A percentile compares a stretch with the other conserved stretches of the same genome.
Conservation (phyloP, 2,113 vertebrate species). For the Cryptomyrus ogoouensis region DNA sequence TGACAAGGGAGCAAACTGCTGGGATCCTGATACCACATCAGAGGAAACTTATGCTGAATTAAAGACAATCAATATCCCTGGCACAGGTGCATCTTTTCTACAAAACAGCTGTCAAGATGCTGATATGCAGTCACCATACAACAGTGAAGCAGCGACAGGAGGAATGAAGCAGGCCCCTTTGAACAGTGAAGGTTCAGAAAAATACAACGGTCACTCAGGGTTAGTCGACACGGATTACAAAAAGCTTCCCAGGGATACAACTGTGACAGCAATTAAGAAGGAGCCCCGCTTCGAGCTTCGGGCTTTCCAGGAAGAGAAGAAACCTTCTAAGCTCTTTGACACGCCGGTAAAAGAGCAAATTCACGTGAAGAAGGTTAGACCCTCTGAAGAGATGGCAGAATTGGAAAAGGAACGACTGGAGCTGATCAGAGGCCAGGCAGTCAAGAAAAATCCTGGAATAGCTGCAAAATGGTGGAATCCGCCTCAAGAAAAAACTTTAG, state of each 20-base stretch:
- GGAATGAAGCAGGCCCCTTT: conserved; percentile 48
- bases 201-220: conserved; percentile 60
- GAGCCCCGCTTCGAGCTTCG: conserved; percentile 87
- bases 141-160: conserved; percentile 46
- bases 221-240: conserved; percentile 54
- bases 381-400: conserved; percentile 83
- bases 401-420: conserved; percentile 88
- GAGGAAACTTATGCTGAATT: conserved; percentile 72
- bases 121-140: conserved; percentile 36
- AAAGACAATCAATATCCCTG: conserved; percentile 45
- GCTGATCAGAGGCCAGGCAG: conserved; percentile 86
- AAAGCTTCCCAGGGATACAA: conserved; percentile 58
- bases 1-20: conserved; percentile 87
- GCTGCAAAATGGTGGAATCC: conserved; percentile 96
- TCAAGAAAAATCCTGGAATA: conserved; percentile 89
- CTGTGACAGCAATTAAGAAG: conserved; percentile 65
- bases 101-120: conserved; percentile 28
- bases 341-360: conserved; percentile 67
- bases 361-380: conserved; percentile 77
- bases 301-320: conserved; percentile 87
- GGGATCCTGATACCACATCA: conserved; percentile 72
- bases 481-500: conserved; percentile 79
- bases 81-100: conserved; percentile 50
- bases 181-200: conserved; percentile 44
- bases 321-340: conserved; percentile 86